A percentile compares a stretch with the other conserved stretches of the same genome.
Evolutionary conservation across 2,797 vertebrate genomes (phyloP).

Genomic region (Esox masquinongy): DNA sequence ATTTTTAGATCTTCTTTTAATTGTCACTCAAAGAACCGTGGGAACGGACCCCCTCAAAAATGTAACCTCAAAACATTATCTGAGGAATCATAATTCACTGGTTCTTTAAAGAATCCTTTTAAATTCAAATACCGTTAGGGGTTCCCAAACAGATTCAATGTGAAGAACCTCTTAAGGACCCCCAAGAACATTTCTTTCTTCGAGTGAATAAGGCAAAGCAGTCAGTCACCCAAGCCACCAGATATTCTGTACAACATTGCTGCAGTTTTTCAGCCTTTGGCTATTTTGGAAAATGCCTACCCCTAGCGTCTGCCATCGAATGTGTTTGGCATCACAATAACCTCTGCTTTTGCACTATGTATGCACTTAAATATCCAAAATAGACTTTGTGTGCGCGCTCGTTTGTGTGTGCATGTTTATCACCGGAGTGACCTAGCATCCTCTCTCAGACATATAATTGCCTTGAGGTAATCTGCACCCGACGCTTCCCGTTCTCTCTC

Average conservation of each 20-base stretch:
- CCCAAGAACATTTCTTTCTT: too few species aligned
- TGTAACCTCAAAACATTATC: too few species aligned
- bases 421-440: conserved; percentile 5
- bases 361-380: too few species aligned
- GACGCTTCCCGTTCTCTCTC: background rate
- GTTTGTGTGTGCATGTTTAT: conserved; percentile 1
- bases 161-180: too few species aligned
- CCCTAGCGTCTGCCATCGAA: conserved; percentile 17
- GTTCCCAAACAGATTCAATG: too few species aligned
- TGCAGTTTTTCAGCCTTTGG: background rate
- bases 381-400: conserved; percentile 8
- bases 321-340: conserved; percentile 6
- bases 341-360: background rate
- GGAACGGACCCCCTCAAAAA: too few species aligned
- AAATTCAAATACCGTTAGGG: too few species aligned
- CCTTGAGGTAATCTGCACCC: conserved; percentile 15
- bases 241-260: background rate
- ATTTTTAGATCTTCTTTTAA: too few species aligned
- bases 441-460: conserved; percentile 13
- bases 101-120: too few species aligned
- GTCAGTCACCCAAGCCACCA: background rate
- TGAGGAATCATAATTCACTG: too few species aligned
- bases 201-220: too few species aligned
- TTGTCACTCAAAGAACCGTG: too few species aligned
- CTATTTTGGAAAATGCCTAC: conserved; percentile 1